Conservation (phyloP, 2,797 vertebrate genomes). For the Aeoliscus strigatus region DNA sequence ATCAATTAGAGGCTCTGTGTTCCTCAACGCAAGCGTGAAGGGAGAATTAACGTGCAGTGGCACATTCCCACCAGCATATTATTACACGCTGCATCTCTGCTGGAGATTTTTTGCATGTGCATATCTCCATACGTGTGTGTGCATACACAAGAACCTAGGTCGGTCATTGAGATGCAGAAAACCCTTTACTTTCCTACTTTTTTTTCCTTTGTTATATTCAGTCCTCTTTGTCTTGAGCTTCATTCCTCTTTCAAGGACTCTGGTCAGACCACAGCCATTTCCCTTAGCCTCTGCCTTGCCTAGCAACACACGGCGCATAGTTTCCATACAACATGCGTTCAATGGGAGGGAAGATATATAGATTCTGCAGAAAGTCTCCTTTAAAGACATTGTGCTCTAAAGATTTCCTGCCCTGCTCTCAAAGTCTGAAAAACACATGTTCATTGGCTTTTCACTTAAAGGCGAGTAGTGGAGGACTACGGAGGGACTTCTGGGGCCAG, state of each 20-base stretch:
- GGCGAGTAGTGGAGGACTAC: constrained; percentile 5
- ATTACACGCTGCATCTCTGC: constrained; percentile 68
- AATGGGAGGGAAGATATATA: constrained; percentile 64
- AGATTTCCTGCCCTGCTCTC: constrained; percentile 39
- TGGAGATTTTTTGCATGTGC: constrained; percentile 44
- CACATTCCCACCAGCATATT: constrained; percentile 86
- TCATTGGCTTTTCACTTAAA: constrained; percentile 27
- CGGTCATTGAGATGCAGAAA: constrained; percentile 42
- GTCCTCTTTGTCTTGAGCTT: constrained; percentile 41
- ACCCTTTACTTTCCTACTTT: constrained; percentile 24
- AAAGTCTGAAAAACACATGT: constrained; percentile 48
- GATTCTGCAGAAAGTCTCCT: constrained; percentile 58
- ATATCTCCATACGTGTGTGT: constrained; percentile 6
- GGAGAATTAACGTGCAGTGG: constrained; percentile 86
- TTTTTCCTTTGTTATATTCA: constrained; percentile 22
- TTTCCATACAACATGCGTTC: constrained; percentile 72
- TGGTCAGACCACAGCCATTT: constrained; percentile 73
- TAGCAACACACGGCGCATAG: constrained; percentile 68
- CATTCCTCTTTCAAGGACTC: constrained; percentile 62
- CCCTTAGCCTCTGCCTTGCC: constrained; percentile 57
- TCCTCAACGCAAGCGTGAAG: constrained; percentile 89
- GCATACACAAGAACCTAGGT: constrained; percentile 8
- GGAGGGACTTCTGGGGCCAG: too few species aligned
- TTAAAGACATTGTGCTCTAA: constrained; percentile 49
- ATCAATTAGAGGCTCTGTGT: constrained; percentile 89